These are phyloP conservation scores for Microchirus variegatus DNA, from an alignment of 2,797 vertebrate species.

Conservation along the genomic window DNA sequence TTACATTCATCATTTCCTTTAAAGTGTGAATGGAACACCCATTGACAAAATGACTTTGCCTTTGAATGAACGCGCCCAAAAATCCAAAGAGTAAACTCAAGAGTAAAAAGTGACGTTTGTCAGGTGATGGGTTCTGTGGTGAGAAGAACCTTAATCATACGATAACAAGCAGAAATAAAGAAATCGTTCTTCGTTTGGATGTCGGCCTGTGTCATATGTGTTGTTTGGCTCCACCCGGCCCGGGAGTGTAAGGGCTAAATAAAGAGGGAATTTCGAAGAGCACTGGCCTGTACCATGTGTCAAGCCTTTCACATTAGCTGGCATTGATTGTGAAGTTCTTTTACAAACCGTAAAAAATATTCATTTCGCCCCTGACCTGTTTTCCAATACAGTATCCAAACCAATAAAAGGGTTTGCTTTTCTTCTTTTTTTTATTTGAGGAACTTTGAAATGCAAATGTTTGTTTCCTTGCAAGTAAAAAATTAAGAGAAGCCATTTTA, in stretches of 20 bases:
- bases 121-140: constrained; percentile 23
- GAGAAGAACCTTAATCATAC: constrained; percentile 53
- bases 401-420: constrained; percentile 81
- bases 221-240: constrained; percentile 59
- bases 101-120: constrained; percentile 19
- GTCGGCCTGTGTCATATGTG: constrained; percentile 47
- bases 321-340: constrained; percentile 77
- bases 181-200: constrained; percentile 56
- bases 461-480: constrained; percentile 75
- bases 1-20: no score
- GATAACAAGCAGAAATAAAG: constrained; percentile 65
- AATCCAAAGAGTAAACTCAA: background rate
- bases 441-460: constrained; percentile 85
- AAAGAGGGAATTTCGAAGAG: constrained; percentile 59
- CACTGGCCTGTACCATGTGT: constrained; percentile 65
- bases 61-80: background rate
- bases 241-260: constrained; percentile 45
- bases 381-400: constrained; percentile 82
- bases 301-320: constrained; percentile 76
- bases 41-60: no score
- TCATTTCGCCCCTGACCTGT: constrained; percentile 72
- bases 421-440: constrained; percentile 79
- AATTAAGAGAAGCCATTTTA: constrained; percentile 70
- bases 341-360: constrained; percentile 80
- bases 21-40: no score